Percentiles rank a stretch among this genome's conserved stretches.
Conservation (phyloP, 2,797 vertebrate genomes). For the Tokudaia muenninki region DNA sequence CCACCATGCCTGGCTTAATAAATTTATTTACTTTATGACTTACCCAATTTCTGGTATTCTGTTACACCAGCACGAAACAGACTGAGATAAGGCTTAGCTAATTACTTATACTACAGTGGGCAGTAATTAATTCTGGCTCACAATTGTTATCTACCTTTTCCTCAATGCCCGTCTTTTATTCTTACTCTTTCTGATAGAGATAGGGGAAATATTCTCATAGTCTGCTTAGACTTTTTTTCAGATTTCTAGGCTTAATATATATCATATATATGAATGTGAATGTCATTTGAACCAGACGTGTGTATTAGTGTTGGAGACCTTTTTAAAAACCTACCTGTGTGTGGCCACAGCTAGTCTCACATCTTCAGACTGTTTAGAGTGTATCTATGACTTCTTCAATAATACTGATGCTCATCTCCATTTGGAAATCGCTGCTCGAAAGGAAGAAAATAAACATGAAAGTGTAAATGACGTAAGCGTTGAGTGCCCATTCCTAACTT, state of each 20-base stretch:
- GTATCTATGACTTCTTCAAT: background rate
- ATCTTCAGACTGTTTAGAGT: constrained; percentile 31
- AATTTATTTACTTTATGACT: background rate
- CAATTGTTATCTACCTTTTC: background rate
- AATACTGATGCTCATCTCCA: background rate
- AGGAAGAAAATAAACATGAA: constrained; percentile 40
- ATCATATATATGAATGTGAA: background rate
- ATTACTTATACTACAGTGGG: background rate
- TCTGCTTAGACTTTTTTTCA: background rate
- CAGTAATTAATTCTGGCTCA: constrained; percentile 15
- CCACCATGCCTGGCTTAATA: background rate
- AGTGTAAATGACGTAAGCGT: constrained; percentile 39
- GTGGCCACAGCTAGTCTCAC: background rate
- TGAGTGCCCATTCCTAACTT: constrained; percentile 15
- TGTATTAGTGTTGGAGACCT: constrained; percentile 46
- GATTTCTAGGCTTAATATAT: constrained; percentile 13
- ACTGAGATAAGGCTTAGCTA: background rate
- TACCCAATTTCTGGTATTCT: background rate
- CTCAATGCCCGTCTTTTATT: background rate
- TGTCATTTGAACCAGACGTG: constrained; percentile 48
- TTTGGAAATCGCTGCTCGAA: constrained; percentile 62
- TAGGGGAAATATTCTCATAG: constrained; percentile 45
- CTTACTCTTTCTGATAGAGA: constrained; percentile 22
- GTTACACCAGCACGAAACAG: background rate
- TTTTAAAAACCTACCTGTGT: constrained; percentile 16